Evolutionary conservation across 2,797 vertebrate genomes (phyloP).

Genomic region (Mareca penelope): DNA sequence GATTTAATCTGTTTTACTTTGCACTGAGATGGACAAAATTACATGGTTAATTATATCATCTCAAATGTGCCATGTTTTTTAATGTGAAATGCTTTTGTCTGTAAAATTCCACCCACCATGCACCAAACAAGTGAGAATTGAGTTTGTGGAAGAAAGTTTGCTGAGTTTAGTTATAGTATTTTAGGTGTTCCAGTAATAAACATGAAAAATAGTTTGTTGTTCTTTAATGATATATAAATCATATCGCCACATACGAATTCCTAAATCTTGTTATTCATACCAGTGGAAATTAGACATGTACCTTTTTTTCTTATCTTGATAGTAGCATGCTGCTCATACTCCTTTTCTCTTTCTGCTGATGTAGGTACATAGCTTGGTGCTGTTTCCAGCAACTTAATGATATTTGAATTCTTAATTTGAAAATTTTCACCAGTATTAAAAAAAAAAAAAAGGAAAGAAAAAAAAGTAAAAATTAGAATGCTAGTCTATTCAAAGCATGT

Average conservation of each 20-base stretch:
- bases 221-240: not conserved
- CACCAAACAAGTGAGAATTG: not conserved
- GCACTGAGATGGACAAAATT: not conserved
- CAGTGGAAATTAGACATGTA: slow-evolving; percentile 26
- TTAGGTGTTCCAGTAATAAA: not conserved
- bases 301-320: slow-evolving; percentile 77
- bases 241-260: not conserved
- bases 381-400: slow-evolving; percentile 75
- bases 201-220: not conserved
- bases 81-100: not conserved
- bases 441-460: not conserved
- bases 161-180: not conserved
- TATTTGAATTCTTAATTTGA: slow-evolving; percentile 75
- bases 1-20: not conserved
- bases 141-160: not conserved
- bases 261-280: not conserved
- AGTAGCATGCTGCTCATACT: slow-evolving; percentile 30
- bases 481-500: not conserved
- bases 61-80: not conserved
- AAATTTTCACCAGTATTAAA: slow-evolving; percentile 19
- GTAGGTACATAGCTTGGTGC: slow-evolving; percentile 32
- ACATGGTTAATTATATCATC: not conserved
- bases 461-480: not conserved
- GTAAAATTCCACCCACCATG: not conserved
- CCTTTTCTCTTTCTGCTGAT: slow-evolving; percentile 35